phyloP scores from a whole-genome alignment of 2,888 invertebrate genomes.

The Oxyscelio sp. region DNA sequence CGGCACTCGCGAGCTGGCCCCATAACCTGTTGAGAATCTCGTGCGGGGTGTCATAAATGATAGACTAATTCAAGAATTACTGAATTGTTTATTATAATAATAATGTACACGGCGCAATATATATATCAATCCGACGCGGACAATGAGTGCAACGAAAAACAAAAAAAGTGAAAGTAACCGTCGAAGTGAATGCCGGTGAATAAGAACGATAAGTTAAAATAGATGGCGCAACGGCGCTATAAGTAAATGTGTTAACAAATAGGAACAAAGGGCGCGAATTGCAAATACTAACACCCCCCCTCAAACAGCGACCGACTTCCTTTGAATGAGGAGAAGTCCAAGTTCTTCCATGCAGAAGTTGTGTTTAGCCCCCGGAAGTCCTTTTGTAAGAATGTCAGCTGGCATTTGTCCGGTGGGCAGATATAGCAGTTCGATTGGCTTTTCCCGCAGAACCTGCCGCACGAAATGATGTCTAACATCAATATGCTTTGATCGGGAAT shows the following conservation, averaged over 20 bases:
- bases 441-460: background rate
- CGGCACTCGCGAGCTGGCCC: background rate
- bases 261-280: background rate
- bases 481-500: constrained; percentile 12
- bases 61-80: too few relatives aligned
- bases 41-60: too few relatives aligned
- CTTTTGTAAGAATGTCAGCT: constrained; percentile 39
- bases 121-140: too few relatives aligned
- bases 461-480: constrained; percentile 38
- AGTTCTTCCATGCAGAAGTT: background rate
- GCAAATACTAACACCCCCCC: background rate
- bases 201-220: too few relatives aligned
- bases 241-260: too few relatives aligned
- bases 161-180: too few relatives aligned
- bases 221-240: too few relatives aligned
- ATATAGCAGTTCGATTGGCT: background rate
- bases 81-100: too few relatives aligned
- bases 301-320: background rate
- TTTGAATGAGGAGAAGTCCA: background rate
- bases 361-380: background rate
- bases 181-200: too few relatives aligned
- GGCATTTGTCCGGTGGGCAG: constrained; percentile 13
- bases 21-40: constrained; percentile 10
- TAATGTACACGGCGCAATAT: too few relatives aligned
- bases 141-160: too few relatives aligned